These are phyloP conservation scores for Amphilophus citrinellus DNA, from an alignment of 2,113 vertebrate genomes.

Conservation along the genomic window DNA sequence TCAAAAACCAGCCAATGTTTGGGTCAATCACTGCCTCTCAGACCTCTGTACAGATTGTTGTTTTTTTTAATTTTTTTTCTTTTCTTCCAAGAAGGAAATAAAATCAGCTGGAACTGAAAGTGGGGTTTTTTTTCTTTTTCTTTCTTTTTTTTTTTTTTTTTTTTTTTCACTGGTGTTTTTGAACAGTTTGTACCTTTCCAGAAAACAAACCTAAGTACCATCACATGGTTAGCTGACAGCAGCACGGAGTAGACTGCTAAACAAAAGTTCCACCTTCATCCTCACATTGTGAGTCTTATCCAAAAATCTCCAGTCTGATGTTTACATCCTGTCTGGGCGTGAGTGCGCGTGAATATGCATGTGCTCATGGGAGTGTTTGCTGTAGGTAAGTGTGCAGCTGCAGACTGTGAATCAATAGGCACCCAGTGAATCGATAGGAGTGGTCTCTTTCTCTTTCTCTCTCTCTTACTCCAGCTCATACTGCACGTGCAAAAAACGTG, in stretches of 20 bases:
- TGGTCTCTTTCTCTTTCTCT: conserved; percentile 53
- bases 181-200: not conserved
- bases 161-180: not conserved
- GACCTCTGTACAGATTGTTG: conserved; percentile 95
- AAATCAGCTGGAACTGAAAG: conserved; percentile 99
- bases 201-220: not conserved
- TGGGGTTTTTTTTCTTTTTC: not conserved
- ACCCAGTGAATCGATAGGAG: conserved; percentile 64
- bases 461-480: conserved; percentile 51
- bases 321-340: conserved; percentile 38
- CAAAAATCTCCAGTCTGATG: conserved; percentile 15
- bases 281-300: conserved; percentile 27
- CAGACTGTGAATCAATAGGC: conserved; percentile 63
- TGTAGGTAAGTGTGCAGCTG: conserved; percentile 52
- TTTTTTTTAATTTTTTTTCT: conserved; percentile 78
- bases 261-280: conserved; percentile 18
- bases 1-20: conserved; percentile 94
- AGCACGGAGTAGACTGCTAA: not conserved
- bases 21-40: conserved; percentile 99
- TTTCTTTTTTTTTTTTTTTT: not conserved
- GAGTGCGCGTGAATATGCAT: conserved; percentile 15
- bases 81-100: conserved; percentile 98
- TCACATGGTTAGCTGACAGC: not conserved
- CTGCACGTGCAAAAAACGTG: conserved; percentile 76
- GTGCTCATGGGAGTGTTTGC: conserved; percentile 24